Evolutionary conservation across 1,140 invertebrate genomes (phyloP), one percentile per base, ranked within the genome.

Genomic region (Procambarus virginalis): DNA sequence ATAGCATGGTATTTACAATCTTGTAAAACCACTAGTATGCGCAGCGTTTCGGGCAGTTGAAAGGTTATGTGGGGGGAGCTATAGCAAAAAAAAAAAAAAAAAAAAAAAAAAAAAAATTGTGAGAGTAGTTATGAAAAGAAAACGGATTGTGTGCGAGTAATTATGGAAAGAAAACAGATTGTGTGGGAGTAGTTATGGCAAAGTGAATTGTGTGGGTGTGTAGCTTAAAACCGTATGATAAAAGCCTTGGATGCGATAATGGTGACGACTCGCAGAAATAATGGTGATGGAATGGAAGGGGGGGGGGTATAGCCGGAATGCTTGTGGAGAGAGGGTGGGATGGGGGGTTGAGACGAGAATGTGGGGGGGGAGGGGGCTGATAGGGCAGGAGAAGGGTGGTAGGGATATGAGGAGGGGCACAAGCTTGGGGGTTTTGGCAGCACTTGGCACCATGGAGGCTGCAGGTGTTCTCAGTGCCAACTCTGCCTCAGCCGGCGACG

Each of bases 381-480:
- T 17, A 64, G 80, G 12, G 80, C 3, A 22, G 70, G 83, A 55
- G 84, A 20, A 58, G 45, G 55, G 34, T 20, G 68, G 20, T 75
- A 46, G 73, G 12, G 51, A 55, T 12, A 4, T n/a, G 55, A 20
- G n/a, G 51, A 70, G 34, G 46, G 46, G n/a, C 17, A 22, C 68
- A 84, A 22, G 48, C 34, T 34, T n/a, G 46, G 68, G 48, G 70
- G 73, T 34, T 17, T 49, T 70, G 83, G 73, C 10, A 51, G 83
- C 68, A 55, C 46, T 48, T 55, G 83, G 73, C 48, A 76, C n/a
- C 10, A 10, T 12, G 46, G 49, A 48, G 51, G 83, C 45, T 73
- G 73, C 68, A 84, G 51, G 60, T 60, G 55, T 60, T 55, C n/a
- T 64, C 51, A 81, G 79, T 81, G 79, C 79, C 79, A 81, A 81